A percentile compares a stretch with the other conserved stretches of the same genome.
Evolutionary conservation across 37 sponge, comb jelly and placozoan genomes (phyloP).

Genomic region (Tethya wilhelma): DNA sequence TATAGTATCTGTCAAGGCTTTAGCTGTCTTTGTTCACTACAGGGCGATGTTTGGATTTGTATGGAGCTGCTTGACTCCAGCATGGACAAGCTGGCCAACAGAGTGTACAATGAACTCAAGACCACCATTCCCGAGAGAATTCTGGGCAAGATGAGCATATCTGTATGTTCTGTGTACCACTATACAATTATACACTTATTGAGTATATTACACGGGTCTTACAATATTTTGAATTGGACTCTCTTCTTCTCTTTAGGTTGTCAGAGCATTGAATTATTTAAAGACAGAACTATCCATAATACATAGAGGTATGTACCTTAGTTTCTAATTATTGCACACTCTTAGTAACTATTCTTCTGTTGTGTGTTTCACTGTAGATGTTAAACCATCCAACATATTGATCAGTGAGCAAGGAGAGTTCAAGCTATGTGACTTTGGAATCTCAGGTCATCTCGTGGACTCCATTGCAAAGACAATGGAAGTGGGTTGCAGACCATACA

Average conservation of each 20-base stretch:
- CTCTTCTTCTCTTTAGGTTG: constrained; percentile 43
- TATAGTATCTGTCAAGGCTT: neutral
- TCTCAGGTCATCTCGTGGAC: constrained; percentile 84
- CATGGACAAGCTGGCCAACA: constrained; percentile 85
- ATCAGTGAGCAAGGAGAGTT: constrained; percentile 81
- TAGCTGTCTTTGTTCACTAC: neutral
- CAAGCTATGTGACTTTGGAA: constrained; percentile 98
- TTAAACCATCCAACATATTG: constrained; percentile 95
- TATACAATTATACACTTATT: neutral
- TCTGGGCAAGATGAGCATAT: constrained; percentile 80
- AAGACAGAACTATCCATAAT: constrained; percentile 78
- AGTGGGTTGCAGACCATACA: constrained; percentile 87
- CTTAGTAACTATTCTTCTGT: neutral
- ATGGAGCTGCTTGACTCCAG: constrained; percentile 95
- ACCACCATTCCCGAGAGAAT: constrained; percentile 82
- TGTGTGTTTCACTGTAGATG: constrained; percentile 80
- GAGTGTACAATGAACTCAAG: constrained; percentile 75
- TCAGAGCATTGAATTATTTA: constrained; percentile 80
- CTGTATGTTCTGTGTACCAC: constrained; percentile 50
- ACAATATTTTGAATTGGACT: neutral
- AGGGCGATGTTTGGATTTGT: constrained; percentile 97
- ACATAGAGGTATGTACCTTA: constrained; percentile 78
- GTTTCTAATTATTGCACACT: neutral
- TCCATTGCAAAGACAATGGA: constrained; percentile 85
- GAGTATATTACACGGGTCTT: neutral